Evolutionary conservation across 2,888 invertebrate genomes (phyloP), one percentile per base, ranked within the genome.

Genomic region (Drosophila affinis): DNA sequence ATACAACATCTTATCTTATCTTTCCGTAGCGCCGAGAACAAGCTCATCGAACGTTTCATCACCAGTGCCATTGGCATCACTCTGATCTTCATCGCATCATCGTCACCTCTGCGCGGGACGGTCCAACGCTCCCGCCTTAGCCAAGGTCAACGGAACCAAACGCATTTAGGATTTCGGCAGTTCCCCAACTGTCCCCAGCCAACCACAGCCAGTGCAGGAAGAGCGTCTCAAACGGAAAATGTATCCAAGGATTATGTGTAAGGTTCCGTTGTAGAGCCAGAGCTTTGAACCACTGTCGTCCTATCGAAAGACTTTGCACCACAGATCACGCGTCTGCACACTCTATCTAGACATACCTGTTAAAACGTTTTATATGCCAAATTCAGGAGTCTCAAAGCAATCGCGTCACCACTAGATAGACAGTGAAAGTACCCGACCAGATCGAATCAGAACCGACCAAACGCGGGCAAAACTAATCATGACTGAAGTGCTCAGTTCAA

Each of bases 51-150:
- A 92, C 95, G 94, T 75, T 95, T 96, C 90, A 94, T 97, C 86
- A 94, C 96, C 91, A 97, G 96, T 92, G 94, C 95, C 63, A 93
- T 97, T 91, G 97, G 95, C 45, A 94, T 96, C 93, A 94, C 95
- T 65, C 93, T 97, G 91, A 94, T 96, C 78, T 95, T 95, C 44
- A 94, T 96, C 75, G 96, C 75, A 95, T 97, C 77, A 93, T 96
- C 88, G 94, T 96, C 72, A 94, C 96, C 73, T 95, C 95, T 93
- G 95, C 75, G 95, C 96, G 54, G 95, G 96, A 88, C 94, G 95
- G 77, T 91, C 92, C 32, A 92, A 92, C 79, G 91, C 92, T 9
- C 92, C 92, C 75, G 91, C 92, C 78, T 92, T 91, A 55, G 92
- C 92, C 87, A 92, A 92, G 88, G 92, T 92, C 49, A 92, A 92